These are phyloP conservation scores for Saccopteryx bilineata DNA, from an alignment of 2,113 vertebrate genomes.

Conservation along the genomic window DNA sequence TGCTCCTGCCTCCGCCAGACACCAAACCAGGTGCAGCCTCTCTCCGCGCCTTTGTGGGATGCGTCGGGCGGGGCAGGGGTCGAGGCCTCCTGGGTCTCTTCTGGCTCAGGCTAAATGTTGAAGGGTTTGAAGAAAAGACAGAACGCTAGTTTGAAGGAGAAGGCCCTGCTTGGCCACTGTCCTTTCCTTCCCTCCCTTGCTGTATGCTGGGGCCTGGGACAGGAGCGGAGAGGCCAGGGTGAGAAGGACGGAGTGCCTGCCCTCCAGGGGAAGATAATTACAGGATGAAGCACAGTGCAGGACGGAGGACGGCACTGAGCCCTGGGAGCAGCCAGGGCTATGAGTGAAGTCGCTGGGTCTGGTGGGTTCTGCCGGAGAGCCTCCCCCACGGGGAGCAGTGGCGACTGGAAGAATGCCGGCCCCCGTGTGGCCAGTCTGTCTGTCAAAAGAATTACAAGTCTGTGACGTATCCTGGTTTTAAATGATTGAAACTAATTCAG, in stretches of 20 bases:
- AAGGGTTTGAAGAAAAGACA: background rate
- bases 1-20: constrained; percentile 92
- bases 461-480: background rate
- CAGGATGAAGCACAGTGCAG: background rate
- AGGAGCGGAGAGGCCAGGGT: background rate
- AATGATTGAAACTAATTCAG: background rate
- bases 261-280: background rate
- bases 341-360: background rate
- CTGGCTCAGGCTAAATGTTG: background rate
- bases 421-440: background rate
- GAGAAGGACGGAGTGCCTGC: background rate
- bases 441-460: background rate
- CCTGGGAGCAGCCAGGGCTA: background rate
- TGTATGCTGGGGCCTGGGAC: background rate
- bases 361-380: background rate
- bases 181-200: constrained; percentile 1
- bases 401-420: background rate
- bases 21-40: constrained; percentile 90
- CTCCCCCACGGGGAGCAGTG: background rate
- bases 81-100: background rate
- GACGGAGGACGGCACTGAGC: background rate
- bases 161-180: background rate
- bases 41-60: background rate
- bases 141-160: background rate
- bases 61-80: background rate